Percentiles rank a stretch among this genome's conserved stretches.
Evolutionary conservation across 1,140 invertebrate genomes (phyloP).

Genomic region (Drosophila orena): DNA sequence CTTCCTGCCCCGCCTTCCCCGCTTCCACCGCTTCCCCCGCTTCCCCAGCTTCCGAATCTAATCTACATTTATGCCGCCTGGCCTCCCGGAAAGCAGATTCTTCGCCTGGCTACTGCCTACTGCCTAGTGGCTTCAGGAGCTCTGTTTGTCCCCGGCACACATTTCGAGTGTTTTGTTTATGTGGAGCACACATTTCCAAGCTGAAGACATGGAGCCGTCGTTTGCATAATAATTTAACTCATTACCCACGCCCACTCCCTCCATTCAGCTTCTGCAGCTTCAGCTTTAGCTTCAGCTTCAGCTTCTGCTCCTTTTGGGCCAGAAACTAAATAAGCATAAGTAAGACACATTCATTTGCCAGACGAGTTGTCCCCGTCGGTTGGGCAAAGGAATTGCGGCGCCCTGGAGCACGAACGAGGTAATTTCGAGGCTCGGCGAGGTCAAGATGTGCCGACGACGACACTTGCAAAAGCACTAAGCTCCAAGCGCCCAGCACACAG

Average conservation of each 20-base stretch:
- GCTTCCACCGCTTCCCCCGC: background rate
- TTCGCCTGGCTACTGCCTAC: constrained; percentile 22
- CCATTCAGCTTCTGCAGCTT: background rate
- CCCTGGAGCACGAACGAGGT: constrained; percentile 48
- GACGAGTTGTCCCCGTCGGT: constrained; percentile 19
- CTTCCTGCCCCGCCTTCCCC: background rate
- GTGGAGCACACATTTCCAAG: constrained; percentile 53
- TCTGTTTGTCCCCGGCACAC: constrained; percentile 71
- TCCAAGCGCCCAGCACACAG: background rate
- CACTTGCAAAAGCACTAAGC: constrained; percentile 15
- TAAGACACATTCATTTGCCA: constrained; percentile 57
- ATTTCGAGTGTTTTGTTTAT: constrained; percentile 74
- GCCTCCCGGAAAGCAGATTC: constrained; percentile 6
- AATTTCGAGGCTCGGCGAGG: constrained; percentile 39
- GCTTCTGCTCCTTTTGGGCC: constrained; percentile 15
- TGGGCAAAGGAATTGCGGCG: constrained; percentile 41
- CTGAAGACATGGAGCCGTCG: constrained; percentile 59
- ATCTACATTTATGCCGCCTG: constrained; percentile 36
- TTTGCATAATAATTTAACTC: constrained; percentile 82
- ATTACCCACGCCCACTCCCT: constrained; percentile 45
- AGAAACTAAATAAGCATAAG: constrained; percentile 73
- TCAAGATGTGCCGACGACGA: constrained; percentile 44
- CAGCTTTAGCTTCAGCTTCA: background rate
- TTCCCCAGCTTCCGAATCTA: constrained; percentile 1
- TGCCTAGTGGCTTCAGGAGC: constrained; percentile 8